Evolutionary conservation across 2,113 vertebrate species (phyloP).

Genomic region (Semnornis frantzii): DNA sequence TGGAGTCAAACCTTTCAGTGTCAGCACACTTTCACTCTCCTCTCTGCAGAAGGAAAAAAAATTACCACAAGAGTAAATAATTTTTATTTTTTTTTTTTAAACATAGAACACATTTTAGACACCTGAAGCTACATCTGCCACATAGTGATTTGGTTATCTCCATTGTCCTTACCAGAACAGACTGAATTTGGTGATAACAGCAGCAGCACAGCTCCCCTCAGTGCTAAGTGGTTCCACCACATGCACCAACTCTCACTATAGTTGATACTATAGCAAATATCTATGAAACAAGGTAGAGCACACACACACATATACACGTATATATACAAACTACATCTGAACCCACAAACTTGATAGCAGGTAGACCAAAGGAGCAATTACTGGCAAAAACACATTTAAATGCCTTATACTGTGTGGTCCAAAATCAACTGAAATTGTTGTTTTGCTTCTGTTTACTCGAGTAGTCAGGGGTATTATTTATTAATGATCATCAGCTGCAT

Average conservation of each 20-base stretch:
- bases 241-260: background rate
- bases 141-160: background rate
- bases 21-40: slow-evolving; percentile 98
- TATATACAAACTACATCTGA: background rate
- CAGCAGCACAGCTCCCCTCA: background rate
- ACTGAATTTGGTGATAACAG: background rate
- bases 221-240: background rate
- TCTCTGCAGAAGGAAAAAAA: slow-evolving; percentile 79
- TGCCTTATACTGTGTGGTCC: background rate
- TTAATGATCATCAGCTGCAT: background rate
- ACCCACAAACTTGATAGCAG: background rate
- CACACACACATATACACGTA: background rate
- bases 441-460: background rate
- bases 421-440: background rate
- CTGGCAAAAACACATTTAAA: background rate
- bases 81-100: background rate
- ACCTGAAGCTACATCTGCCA: background rate
- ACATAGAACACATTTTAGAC: rapidly evolving
- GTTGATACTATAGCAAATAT: too few species aligned
- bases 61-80: background rate
- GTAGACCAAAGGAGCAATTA: background rate
- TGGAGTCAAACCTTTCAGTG: slow-evolving; percentile 95
- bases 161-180: background rate
- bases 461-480: background rate
- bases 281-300: too few species aligned